Evolutionary conservation across 2,113 vertebrate genomes (phyloP), one percentile per base, ranked within the genome.

Genomic region (Colossoma macropomum): DNA sequence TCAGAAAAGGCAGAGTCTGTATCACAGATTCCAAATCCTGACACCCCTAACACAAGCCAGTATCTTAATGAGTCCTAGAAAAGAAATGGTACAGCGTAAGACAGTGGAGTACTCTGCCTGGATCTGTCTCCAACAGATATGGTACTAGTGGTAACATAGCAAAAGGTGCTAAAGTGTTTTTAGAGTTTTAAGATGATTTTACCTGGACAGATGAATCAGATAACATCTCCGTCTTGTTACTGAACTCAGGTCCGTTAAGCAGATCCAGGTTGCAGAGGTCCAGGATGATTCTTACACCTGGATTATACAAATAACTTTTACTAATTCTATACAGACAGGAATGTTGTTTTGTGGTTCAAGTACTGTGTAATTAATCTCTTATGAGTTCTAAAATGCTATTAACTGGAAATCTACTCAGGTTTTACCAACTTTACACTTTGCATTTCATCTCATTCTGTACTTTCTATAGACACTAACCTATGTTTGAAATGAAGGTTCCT

Each of bases 1-100:
- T 87, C 80, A 69, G 91, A 91, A 90, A 90, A 93, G 0, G 83
- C 87, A 50, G 85, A 74, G 73, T 94, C 93, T 25, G 91, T 88
- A 82, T 93, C 92, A 80, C 94, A 95, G 72, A 95, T 92, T 1
- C 75, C 83, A 88, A 95, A 94, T 16, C 93, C 94, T 19, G 91
- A 92, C 2, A 91, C 92, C 3, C 92, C 93, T 45, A 91, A 88
- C 27, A 92, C 88, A 89, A 95, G 85, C 94, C 92, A 95, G 82
- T 92, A 92, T 34, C 84, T 77, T 27, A 95, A 65, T 1, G 85
- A 77, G 65, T 85, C 6, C 94, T 94, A 81, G 45, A 30, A 75
- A 34, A 63, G 75, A 75, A 65, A 28, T 17, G 6, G 19, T 41
- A 0, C 11, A 72, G 8, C 15, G 74, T 27, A 41, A 16, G 7